These are phyloP conservation scores for rat (Rattus norvegicus) DNA, from an alignment of 2,113 vertebrate genomes.

Conservation along the genomic window DNA sequence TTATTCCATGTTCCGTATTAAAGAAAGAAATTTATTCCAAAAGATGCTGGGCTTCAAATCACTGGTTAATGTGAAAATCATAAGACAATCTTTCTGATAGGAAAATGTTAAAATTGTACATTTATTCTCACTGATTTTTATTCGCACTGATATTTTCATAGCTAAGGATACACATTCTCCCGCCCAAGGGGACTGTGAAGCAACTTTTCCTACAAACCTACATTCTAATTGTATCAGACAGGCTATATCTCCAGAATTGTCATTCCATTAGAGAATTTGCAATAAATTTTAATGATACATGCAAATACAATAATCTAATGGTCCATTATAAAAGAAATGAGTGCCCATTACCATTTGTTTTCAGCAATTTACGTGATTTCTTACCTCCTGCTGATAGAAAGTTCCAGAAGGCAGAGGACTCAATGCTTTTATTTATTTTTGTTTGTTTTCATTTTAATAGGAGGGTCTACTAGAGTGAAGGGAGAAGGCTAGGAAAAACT, in stretches of 20 bases:
- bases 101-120: constrained; percentile 66
- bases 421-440: constrained; percentile 36
- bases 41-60: constrained; percentile 57
- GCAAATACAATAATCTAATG: constrained; percentile 80
- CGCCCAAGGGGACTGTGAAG: constrained; percentile 38
- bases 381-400: constrained; percentile 73
- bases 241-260: constrained; percentile 66
- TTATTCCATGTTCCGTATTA: constrained; percentile 60
- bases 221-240: constrained; percentile 70
- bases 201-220: constrained; percentile 63
- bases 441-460: constrained; percentile 25
- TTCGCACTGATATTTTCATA: constrained; percentile 64
- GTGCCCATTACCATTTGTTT: constrained; percentile 74
- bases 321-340: constrained; percentile 77
- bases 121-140: constrained; percentile 65
- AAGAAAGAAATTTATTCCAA: not conserved
- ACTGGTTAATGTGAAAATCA: constrained; percentile 65
- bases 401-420: constrained; percentile 61
- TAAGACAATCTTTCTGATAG: constrained; percentile 56
- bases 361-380: constrained; percentile 75
- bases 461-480: constrained; percentile 44
- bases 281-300: constrained; percentile 80
- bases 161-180: constrained; percentile 45
- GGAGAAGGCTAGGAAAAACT: constrained; percentile 36
- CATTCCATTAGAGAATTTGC: constrained; percentile 76